Evolutionary conservation across 2,888 invertebrate species (phyloP).

Genomic region (Tuta absoluta): DNA sequence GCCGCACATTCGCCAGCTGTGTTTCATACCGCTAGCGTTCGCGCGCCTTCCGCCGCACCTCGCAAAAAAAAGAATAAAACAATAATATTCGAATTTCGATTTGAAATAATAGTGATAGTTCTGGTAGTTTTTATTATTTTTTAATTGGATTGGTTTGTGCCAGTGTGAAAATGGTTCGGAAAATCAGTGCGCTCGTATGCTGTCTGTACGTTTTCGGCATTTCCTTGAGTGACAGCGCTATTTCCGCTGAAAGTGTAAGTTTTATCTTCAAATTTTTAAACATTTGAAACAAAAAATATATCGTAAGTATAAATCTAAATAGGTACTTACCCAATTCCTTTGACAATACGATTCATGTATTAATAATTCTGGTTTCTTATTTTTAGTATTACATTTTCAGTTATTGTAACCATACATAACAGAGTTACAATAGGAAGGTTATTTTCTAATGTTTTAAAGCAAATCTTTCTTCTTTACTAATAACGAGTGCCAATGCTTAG

Average conservation of each 20-base stretch:
- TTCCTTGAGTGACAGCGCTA: conserved; percentile 70
- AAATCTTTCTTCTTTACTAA: no score
- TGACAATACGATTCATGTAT: no score
- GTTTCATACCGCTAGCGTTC: conserved; percentile 63
- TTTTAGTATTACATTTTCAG: no score
- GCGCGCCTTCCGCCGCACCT: conserved; percentile 71
- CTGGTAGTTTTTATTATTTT: conserved; percentile 28
- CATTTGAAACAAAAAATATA: no score
- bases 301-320: no score
- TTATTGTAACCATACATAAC: no score
- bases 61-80: conserved; percentile 36
- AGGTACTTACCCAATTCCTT: no score
- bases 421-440: no score
- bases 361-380: no score
- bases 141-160: conserved; percentile 29
- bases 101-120: conserved; percentile 15
- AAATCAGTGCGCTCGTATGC: conserved; percentile 71
- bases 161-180: conserved; percentile 65
- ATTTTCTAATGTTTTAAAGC: no score
- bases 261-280: not conserved
- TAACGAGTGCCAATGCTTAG: no score
- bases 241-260: conserved; percentile 73
- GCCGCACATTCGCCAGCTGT: conserved; percentile 61
- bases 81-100: not conserved
- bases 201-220: conserved; percentile 71